Evolutionary conservation across 2,113 vertebrate genomes (phyloP), one percentile per base, ranked within the genome.

Genomic region (Pimephales promelas): DNA sequence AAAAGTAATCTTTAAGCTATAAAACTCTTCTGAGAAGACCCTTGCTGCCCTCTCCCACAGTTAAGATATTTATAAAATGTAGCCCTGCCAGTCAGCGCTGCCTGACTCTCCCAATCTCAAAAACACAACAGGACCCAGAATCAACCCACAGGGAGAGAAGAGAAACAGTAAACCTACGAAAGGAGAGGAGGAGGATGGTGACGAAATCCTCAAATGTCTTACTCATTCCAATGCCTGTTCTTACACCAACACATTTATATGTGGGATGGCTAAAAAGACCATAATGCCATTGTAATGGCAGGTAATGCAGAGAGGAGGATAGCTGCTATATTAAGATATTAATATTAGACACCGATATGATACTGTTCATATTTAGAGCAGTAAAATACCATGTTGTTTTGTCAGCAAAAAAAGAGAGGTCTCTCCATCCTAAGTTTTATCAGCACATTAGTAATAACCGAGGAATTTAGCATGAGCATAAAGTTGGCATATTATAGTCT

Each of bases 31-130:
- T 52, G 47, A 52, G 13, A 57, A 71, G 81, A 81, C 81, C 86
- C 52, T 28, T 57, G 45, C 7, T 85, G 86, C 81, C 70, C 86
- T 87, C 77, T 87, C 86, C 81, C 84, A 87, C 84, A 87, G 74
- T 71, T 61, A 28, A 75, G 86, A 87, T 87, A 87, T 87, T 87
- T 85, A 85, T 85, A 85, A 83, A 73, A 76, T 45, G 31, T 5
- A 76, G 77, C n/a, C 74, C 36, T 26, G 70, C 75, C 43, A 80
- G 82, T 80, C 36, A 78, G 28, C 16, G 28, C 57, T 49, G 57
- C 64, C 81, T 77, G 61, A 49, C 70, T 83, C 56, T 76, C 26
- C 22, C 28, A 22, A 18, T 84, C 74, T 77, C 74, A 79, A 76
- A 84, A 43, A 81, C 72, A 43, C 56, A 79, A 34, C 40, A 81